Evolutionary conservation across 64 coral and sea anemone species (phyloP).

Genomic region (Pachyseris speciosa): DNA sequence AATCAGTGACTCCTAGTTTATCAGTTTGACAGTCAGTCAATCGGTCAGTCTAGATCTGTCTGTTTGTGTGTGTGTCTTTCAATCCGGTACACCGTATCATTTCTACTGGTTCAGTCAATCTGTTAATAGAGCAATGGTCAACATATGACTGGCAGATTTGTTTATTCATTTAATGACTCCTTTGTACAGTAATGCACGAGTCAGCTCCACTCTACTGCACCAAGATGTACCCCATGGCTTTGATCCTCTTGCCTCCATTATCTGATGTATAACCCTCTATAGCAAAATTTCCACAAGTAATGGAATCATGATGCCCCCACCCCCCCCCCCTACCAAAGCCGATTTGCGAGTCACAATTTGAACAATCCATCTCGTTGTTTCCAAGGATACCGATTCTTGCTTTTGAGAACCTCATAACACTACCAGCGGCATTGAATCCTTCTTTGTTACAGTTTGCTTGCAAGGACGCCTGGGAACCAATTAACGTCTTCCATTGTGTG

Average conservation of each 20-base stretch:
- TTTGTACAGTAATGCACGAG: neutral
- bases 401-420: too few species aligned
- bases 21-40: too few species aligned
- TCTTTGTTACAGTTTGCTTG: constrained; percentile 67
- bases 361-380: constrained; percentile 51
- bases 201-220: neutral
- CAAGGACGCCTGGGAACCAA: constrained; percentile 11
- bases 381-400: constrained; percentile 64
- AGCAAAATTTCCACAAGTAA: constrained; percentile 22
- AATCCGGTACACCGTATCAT: too few species aligned
- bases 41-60: too few species aligned
- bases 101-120: too few species aligned
- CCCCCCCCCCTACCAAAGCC: constrained; percentile 61
- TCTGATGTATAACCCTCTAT: neutral
- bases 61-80: too few species aligned
- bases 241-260: neutral
- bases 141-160: too few species aligned
- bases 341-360: constrained; percentile 33
- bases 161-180: too few species aligned
- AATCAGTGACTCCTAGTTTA: too few species aligned
- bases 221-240: constrained; percentile 51
- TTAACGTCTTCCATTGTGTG: constrained; percentile 54
- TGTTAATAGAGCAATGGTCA: too few species aligned
- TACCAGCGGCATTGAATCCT: constrained; percentile 37
- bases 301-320: too few species aligned